Percentiles rank a stretch among this genome's conserved stretches.
Evolutionary conservation across 2,113 vertebrate species (phyloP).

Genomic region (Notarius quadriscutis): DNA sequence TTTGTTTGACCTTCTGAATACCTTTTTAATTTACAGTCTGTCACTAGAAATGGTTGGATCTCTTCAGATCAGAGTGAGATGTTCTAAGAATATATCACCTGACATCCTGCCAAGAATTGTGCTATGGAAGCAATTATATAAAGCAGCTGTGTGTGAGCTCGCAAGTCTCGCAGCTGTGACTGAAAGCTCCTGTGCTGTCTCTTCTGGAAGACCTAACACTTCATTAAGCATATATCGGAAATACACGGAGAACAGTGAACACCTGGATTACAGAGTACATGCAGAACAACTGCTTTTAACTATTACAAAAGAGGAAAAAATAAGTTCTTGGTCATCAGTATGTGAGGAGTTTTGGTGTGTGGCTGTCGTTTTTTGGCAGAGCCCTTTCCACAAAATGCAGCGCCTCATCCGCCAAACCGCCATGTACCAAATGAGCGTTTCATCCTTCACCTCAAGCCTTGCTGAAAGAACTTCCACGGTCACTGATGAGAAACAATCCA

Average conservation of each 20-base stretch:
- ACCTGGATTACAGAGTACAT: not conserved
- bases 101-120: slow-evolving; percentile 42
- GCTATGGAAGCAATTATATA: slow-evolving; percentile 38
- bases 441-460: not conserved
- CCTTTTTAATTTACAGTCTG: not conserved
- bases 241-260: slow-evolving; percentile 10
- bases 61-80: slow-evolving; percentile 38
- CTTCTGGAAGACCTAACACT: slow-evolving; percentile 23
- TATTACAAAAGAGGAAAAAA: slow-evolving; percentile 1
- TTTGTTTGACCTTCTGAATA: not conserved
- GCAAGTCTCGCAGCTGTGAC: slow-evolving; percentile 8
- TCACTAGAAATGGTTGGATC: slow-evolving; percentile 22
- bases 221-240: slow-evolving; percentile 19
- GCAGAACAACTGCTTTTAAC: slow-evolving; percentile 29
- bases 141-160: slow-evolving; percentile 27
- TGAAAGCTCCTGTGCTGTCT: slow-evolving; percentile 33
- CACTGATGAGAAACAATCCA: not conserved
- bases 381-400: not conserved
- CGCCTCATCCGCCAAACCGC: not conserved
- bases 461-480: slow-evolving; percentile 3
- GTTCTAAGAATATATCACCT: slow-evolving; percentile 50
- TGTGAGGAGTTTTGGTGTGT: not conserved
- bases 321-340: not conserved
- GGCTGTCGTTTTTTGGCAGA: not conserved
- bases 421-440: slow-evolving; percentile 19